These are phyloP conservation scores for Champsocephalus esox DNA, from an alignment of 2,797 vertebrate genomes.

Conservation along the genomic window DNA sequence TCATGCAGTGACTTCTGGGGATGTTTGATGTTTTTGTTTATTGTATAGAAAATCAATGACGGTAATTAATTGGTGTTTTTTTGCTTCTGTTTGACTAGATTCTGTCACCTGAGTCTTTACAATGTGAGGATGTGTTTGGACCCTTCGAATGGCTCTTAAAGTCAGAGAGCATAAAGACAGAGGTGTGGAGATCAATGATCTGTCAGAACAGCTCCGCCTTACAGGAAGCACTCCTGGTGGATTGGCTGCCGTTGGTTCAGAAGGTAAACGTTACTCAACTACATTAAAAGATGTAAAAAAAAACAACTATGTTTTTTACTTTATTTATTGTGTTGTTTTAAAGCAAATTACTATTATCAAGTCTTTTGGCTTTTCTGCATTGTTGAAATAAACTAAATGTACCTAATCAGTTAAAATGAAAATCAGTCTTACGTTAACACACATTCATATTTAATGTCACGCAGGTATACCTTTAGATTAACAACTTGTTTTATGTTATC, in stretches of 20 bases:
- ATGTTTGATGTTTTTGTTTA: not conserved
- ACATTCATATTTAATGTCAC: not conserved
- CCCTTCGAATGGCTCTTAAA: conserved; percentile 77
- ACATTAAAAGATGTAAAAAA: not conserved
- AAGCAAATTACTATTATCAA: not conserved
- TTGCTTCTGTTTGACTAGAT: conserved; percentile 47
- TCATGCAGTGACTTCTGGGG: not conserved
- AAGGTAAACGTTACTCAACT: conserved; percentile 60
- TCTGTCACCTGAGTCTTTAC: conserved; percentile 20
- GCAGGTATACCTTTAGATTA: not conserved
- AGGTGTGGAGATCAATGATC: conserved; percentile 67
- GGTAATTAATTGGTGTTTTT: not conserved
- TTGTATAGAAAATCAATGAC: not conserved
- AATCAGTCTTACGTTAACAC: not conserved
- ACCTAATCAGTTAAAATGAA: not conserved
- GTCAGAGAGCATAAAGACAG: conserved; percentile 52
- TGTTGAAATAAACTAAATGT: not conserved
- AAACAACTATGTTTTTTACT: not conserved
- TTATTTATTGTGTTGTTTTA: not conserved
- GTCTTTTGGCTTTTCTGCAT: not conserved
- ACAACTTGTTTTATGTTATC: conserved; percentile 13
- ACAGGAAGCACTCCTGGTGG: conserved; percentile 40
- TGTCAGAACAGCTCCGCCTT: conserved; percentile 68
- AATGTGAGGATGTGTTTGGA: conserved; percentile 66
- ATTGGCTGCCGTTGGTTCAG: conserved; percentile 62